Base-by-base conservation (phyloP, 2,113 vertebrate genomes). In the Bufo bufo region DNA sequence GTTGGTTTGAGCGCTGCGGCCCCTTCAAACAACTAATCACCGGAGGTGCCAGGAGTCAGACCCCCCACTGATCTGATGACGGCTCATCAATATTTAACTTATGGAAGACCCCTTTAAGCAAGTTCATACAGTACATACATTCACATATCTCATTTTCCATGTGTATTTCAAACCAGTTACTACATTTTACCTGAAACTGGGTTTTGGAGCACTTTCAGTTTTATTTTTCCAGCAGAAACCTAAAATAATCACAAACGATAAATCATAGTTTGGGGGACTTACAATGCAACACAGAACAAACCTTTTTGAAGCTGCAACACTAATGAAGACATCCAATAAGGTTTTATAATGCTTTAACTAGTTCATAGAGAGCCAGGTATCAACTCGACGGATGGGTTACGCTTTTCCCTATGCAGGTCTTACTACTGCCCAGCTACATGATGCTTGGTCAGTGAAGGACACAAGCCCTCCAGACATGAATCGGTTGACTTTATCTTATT, bases 181-280 rank as follows among this genome's bases (percentile, higher is more conserved):
- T 56, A 7, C 7, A 69, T 2, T 88, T 94, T 96, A 96, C 96
- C 95, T 95, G 88, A 85, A 87, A 72, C n/a, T 58, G 95, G 91
- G 11, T 96, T 94, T 92, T 96, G 97, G 89, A 99, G 94, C 58
- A 96, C 85, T 90, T 94, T 95, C 86, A 99, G 90, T 92, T 95
- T 99, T 90, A 96, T 83, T 93, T 95, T 97, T 87, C 96, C 95
- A 69, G 94, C 91, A 91, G 96, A 93, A 92, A 95, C 61, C 97
- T 99, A 89, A 11, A 90, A 82, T 65, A 89, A 92, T 85, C 2
- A 71, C 3, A 81, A 43, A 75, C 47, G 45, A 74, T 47, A 74
- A 49, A 49, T 75, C 16, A 75, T 50, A 49, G 17, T 47, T 17
- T 49, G 71, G 71, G 14, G 45, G 43, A 20, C 8, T 50, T 17